These are phyloP conservation scores for Brachirus orientalis DNA, from an alignment of 2,113 vertebrate genomes.

Conservation along the genomic window DNA sequence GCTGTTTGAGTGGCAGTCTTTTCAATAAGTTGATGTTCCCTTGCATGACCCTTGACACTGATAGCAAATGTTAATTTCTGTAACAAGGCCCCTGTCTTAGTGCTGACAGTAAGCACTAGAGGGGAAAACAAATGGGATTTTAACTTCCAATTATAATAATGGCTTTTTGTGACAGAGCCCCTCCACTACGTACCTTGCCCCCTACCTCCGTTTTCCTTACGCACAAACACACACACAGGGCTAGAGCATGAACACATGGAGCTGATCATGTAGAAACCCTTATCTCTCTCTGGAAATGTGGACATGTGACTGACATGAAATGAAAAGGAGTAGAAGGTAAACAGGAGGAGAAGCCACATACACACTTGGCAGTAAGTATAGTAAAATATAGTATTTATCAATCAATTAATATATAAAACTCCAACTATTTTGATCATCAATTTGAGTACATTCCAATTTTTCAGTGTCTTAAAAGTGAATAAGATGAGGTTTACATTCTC, in stretches of 20 bases:
- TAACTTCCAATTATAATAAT: slow-evolving; percentile 80
- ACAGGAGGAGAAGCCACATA: slow-evolving; percentile 29
- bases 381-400: too few species aligned
- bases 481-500: too few species aligned
- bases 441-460: too few species aligned
- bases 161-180: slow-evolving; percentile 69
- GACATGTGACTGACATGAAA: slow-evolving; percentile 62
- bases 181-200: slow-evolving; percentile 56
- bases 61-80: slow-evolving; percentile 72
- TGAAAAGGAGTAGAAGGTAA: slow-evolving; percentile 49
- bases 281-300: slow-evolving; percentile 62
- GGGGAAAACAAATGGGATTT: slow-evolving; percentile 76
- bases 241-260: slow-evolving; percentile 55
- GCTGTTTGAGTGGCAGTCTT: slow-evolving; percentile 60
- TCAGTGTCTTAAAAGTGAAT: too few species aligned
- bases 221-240: not conserved
- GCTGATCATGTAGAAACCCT: slow-evolving; percentile 65
- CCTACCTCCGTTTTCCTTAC: slow-evolving; percentile 7
- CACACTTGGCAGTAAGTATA: slow-evolving; percentile 7
- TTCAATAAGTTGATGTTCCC: slow-evolving; percentile 64
- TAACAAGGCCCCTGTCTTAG: slow-evolving; percentile 55
- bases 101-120: slow-evolving; percentile 66
- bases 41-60: slow-evolving; percentile 60
- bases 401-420: too few species aligned
- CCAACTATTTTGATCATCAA: too few species aligned